A percentile compares a stretch with the other conserved stretches of the same genome.
Conservation (phyloP, 2,113 vertebrate genomes). For the Pleuronectes platessa region DNA sequence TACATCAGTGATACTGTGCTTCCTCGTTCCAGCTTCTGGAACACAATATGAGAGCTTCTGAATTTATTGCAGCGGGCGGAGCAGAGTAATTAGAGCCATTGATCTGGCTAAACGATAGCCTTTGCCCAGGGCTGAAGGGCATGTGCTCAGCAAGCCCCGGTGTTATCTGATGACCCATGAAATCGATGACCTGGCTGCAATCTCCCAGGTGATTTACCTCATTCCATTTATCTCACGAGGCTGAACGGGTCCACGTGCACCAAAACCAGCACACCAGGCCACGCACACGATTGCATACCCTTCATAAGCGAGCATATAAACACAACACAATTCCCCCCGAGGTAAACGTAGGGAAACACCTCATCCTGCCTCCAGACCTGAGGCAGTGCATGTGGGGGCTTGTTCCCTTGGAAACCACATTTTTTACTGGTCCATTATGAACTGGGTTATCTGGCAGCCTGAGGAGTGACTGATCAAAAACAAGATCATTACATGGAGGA, state of each 20-base stretch:
- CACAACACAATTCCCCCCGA: slow-evolving; percentile 50
- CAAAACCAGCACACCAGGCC: slow-evolving; percentile 29
- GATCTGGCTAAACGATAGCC: slow-evolving; percentile 78
- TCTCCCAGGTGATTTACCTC: slow-evolving; percentile 74
- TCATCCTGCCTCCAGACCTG: slow-evolving; percentile 55
- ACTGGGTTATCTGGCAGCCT: slow-evolving; percentile 59
- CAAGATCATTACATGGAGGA: slow-evolving; percentile 63
- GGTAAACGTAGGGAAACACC: slow-evolving; percentile 60
- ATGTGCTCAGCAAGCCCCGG: slow-evolving; percentile 72
- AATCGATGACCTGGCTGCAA: slow-evolving; percentile 72
- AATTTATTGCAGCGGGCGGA: slow-evolving; percentile 63
- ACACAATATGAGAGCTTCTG: slow-evolving; percentile 43
- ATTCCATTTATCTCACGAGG: slow-evolving; percentile 65
- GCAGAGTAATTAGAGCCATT: slow-evolving; percentile 76
- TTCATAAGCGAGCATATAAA: slow-evolving; percentile 48
- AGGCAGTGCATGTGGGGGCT: slow-evolving; percentile 58
- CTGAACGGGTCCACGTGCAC: slow-evolving; percentile 42
- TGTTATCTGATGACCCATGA: slow-evolving; percentile 78
- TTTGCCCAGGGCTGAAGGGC: slow-evolving; percentile 70
- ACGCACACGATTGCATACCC: slow-evolving; percentile 22
- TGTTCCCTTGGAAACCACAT: slow-evolving; percentile 82
- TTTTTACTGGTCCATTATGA: slow-evolving; percentile 71
- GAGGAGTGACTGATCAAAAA: slow-evolving; percentile 61
- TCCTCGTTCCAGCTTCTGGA: slow-evolving; percentile 42
- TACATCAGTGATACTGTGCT: slow-evolving; percentile 27